phyloP scores from a whole-genome alignment of 2,113 vertebrate species.

The Spheniscus mendiculus region DNA sequence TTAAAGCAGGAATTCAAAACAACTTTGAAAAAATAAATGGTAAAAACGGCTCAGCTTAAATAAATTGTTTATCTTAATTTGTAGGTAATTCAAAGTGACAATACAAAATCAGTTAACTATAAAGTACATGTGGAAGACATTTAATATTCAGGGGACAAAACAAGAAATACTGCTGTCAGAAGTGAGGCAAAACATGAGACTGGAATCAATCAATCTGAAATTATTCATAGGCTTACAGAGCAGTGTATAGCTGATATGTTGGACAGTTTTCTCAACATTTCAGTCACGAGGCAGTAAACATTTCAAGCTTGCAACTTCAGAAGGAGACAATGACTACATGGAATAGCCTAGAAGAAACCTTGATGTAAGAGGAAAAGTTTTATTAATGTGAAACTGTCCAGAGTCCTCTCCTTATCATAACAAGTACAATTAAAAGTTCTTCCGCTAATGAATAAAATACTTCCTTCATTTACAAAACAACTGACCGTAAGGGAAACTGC shows the following conservation, averaged over 20 bases:
- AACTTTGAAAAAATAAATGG: neutral
- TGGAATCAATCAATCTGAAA: conserved; percentile 22
- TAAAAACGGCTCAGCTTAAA: neutral
- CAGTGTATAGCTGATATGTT: neutral
- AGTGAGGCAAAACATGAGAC: neutral
- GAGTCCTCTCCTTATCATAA: neutral
- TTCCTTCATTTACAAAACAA: conserved; percentile 42
- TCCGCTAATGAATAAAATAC: neutral
- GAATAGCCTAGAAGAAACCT: neutral
- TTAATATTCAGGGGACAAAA: conserved; percentile 20
- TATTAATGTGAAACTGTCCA: neutral
- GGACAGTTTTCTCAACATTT: neutral
- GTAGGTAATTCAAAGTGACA: neutral
- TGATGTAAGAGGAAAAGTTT: conserved; percentile 13
- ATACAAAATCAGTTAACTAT: neutral
- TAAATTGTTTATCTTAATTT: neutral
- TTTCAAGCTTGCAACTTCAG: neutral
- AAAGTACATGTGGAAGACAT: conserved; percentile 5
- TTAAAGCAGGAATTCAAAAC: neutral
- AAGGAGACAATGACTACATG: neutral
- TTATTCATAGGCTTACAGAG: neutral
- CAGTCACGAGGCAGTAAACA: neutral
- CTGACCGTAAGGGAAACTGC: neutral
- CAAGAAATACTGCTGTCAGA: conserved; percentile 7
- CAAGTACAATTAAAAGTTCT: conserved; percentile 8